Conservation (phyloP, 2,113 vertebrate genomes). For the Campylorhamphus procurvoides region DNA sequence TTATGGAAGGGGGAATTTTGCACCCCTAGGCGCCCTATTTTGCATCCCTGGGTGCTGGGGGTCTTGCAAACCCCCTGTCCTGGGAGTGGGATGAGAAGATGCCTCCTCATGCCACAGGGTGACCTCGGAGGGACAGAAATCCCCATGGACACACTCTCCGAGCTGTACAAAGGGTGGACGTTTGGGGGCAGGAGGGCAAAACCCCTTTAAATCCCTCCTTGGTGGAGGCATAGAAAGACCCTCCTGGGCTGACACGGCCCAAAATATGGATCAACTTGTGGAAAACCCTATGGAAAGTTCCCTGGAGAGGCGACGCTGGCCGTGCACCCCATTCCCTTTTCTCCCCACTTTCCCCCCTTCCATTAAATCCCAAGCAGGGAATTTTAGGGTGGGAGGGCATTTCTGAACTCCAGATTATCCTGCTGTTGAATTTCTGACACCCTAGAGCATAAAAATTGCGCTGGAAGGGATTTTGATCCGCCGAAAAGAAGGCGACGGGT, state of each 20-base stretch:
- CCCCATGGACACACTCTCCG: accelerated
- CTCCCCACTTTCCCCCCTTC: accelerated
- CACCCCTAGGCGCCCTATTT: neutral
- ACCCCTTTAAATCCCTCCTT: neutral
- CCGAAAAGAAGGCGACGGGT: neutral
- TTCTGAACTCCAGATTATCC: neutral
- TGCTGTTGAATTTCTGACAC: neutral
- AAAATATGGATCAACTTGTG: neutral
- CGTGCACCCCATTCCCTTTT: accelerated
- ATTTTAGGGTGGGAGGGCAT: neutral
- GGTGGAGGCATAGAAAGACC: neutral
- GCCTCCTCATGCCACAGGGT: accelerated
- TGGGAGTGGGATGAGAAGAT: neutral
- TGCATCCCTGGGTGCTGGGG: neutral
- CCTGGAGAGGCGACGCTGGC: accelerated
- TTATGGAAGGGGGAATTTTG: neutral
- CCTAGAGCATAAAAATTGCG: neutral
- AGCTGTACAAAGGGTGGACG: neutral
- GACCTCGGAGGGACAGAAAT: accelerated
- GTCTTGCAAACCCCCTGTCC: too few relatives aligned
- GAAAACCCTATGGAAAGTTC: accelerated
- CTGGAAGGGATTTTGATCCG: neutral
- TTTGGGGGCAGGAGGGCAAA: neutral
- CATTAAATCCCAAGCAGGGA: neutral
- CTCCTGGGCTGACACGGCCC: neutral